A percentile compares a stretch with the other conserved stretches of the same genome.
phyloP scores from a whole-genome alignment of 2,888 invertebrate genomes.

The Steinernema hermaphroditum region DNA sequence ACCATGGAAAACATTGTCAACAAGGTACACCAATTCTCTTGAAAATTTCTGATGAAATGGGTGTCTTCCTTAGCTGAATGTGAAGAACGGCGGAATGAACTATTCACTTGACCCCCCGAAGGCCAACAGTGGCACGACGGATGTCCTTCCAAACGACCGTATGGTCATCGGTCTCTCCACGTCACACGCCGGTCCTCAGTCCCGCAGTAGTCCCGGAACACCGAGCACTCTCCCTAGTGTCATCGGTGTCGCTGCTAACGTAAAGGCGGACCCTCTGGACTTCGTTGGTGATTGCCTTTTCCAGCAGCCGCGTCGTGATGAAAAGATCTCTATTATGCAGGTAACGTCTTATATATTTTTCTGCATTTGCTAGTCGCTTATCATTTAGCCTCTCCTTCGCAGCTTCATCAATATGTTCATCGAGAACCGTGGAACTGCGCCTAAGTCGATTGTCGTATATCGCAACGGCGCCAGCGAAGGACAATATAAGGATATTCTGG shows the following conservation, averaged over 20 bases:
- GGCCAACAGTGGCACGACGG: neutral
- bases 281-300: constrained; percentile 49
- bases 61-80: constrained; percentile 20
- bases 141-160: neutral
- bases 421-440: constrained; percentile 22
- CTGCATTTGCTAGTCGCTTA: neutral
- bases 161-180: neutral
- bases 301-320: constrained; percentile 39
- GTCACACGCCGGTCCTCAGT: neutral
- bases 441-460: constrained; percentile 49
- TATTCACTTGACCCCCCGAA: constrained; percentile 37
- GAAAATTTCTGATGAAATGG: neutral
- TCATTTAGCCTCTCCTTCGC: neutral
- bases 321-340: constrained; percentile 35
- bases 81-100: constrained; percentile 55
- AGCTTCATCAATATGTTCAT: neutral
- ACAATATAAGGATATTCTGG: constrained; percentile 38
- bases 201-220: neutral
- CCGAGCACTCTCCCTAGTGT: neutral
- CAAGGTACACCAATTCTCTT: constrained; percentile 40
- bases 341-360: constrained; percentile 1
- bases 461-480: constrained; percentile 53
- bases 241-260: constrained; percentile 40
- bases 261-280: constrained; percentile 35
- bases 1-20: constrained; percentile 56